Conservation (phyloP, 2,113 vertebrate species). For the Helogale parvula region DNA sequence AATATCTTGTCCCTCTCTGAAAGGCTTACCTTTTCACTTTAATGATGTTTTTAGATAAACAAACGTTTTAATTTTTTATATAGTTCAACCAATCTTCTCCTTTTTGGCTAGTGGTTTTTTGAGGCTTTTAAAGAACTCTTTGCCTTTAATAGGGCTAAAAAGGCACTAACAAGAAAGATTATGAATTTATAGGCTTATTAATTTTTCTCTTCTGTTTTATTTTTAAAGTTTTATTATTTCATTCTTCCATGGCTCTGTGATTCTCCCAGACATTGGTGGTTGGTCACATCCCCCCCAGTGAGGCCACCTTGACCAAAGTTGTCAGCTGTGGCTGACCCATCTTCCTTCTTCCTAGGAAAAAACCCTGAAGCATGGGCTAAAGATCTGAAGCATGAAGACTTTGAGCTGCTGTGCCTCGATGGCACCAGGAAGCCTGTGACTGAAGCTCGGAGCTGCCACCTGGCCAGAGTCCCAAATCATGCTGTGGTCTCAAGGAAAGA, state of each 20-base stretch:
- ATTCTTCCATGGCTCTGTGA: background rate
- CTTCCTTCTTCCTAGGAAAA: constrained; percentile 68
- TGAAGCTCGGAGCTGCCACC: constrained; percentile 59
- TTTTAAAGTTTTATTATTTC: background rate
- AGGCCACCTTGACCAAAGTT: background rate
- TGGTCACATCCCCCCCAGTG: too few relatives aligned
- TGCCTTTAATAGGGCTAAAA: background rate
- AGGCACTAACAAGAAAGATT: background rate
- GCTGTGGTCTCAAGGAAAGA: constrained; percentile 80
- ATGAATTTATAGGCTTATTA: background rate
- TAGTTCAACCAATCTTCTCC: background rate
- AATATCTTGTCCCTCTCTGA: background rate
- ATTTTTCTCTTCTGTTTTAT: background rate
- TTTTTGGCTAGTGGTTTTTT: background rate
- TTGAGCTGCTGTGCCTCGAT: constrained; percentile 72
- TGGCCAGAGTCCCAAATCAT: constrained; percentile 74
- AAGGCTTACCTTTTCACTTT: background rate
- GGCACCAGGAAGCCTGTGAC: constrained; percentile 65
- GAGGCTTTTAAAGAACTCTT: background rate
- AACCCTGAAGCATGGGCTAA: constrained; percentile 74
- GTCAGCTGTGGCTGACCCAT: background rate
- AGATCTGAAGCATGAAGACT: constrained; percentile 56
- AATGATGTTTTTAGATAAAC: background rate
- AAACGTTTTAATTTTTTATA: background rate
- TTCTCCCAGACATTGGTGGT: background rate